Base-by-base conservation (phyloP, 2,888 invertebrate genomes). In the Mythimna albipuncta region DNA sequence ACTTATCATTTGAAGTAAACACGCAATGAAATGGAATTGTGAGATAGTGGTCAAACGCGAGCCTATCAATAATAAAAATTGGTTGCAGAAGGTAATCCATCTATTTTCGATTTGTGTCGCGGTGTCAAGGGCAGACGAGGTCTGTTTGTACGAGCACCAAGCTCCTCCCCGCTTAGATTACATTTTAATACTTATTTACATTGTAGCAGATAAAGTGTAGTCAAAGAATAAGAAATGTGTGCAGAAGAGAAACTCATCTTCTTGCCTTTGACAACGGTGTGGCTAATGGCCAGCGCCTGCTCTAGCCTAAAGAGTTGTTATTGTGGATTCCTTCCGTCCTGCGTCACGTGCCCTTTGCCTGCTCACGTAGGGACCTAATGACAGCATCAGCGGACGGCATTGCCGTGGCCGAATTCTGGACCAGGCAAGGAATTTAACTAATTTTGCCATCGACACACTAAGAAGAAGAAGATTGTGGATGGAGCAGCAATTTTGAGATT, bases 101-200 rank as follows among this genome's bases (percentile, higher is more conserved):
- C 38, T 73, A 68, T 63, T 61, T 80, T 68, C 6, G 47, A 72
- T 69, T 6, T 63, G 72, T 69, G 69, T 74, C 73, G 64, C 38
- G 68, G 61, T 74, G 75, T 84, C 81, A 84, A 85, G 86, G 82
- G 77, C 81, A 87, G 76, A 76, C 79, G 75, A 83, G 79, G 77
- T 75, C 65, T 79, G 68, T 73, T 47, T n/a, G 67, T 32, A 21
- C 50, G 35, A 32, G 19, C 35, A 11, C 11, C 67, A 19, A 44
- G 21, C 52, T 47, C 21, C 71, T 55, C 26, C 55, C 13, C 52
- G 3, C 7, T n/a, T 2, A 38, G 64, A 83, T 83, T 70, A 84
- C 72, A 47, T 44, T 64, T 64, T 54, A 64, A 32, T 63, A 44
- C 69, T 59, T 80, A 75, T 81, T 80, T 83, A 80, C 71, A 69